Evolutionary conservation across 2,888 invertebrate genomes (phyloP), one percentile per base, ranked within the genome.

Genomic region (Cephus nigrinus): DNA sequence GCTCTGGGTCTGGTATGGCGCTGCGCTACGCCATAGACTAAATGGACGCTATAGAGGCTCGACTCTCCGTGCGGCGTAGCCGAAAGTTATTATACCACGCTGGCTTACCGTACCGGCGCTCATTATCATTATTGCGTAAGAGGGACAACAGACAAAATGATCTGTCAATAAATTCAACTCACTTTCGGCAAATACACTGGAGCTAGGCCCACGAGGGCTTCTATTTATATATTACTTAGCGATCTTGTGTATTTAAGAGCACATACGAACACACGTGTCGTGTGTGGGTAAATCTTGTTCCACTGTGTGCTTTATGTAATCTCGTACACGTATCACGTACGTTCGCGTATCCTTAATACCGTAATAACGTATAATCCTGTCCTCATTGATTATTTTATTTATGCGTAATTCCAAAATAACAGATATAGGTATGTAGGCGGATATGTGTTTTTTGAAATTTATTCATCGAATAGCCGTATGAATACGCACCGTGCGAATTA

Each of bases 111-210:
- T 55, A 23, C 55, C 55, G 9, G 23, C 9, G 55, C 23, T 55
- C 55, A 55, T 55, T 55, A 55, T 55, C 55, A 9, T 55, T 55
- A 55, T 55, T 55, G 23, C 55, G 23, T 55, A 55, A 55, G 55
- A 55, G 9, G 55, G 55, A 55, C 55, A 23, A 55, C 55, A 9
- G 23, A 55, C 55, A 9, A 55, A 55, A 55, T 55, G 23, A 55
- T 55, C 55, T 55, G 55, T 55, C 55, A 55, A 55, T 55, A 78
- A 82, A 85, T 81, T 80, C 81, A 69, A 33, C 74, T 82, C 77
- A 78, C 81, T 85, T 82, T 82, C 81, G 81, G 75, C 80, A 82
- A 81, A 80, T 80, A 77, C 75, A 76, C 69, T 12, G 34, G 34
- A 78, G 79, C 79, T 82, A 78, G 40, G 1, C 2, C 23, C 23